Evolutionary conservation across 2,797 vertebrate species (phyloP).

Genomic region (Spinibarbus caldwelli): DNA sequence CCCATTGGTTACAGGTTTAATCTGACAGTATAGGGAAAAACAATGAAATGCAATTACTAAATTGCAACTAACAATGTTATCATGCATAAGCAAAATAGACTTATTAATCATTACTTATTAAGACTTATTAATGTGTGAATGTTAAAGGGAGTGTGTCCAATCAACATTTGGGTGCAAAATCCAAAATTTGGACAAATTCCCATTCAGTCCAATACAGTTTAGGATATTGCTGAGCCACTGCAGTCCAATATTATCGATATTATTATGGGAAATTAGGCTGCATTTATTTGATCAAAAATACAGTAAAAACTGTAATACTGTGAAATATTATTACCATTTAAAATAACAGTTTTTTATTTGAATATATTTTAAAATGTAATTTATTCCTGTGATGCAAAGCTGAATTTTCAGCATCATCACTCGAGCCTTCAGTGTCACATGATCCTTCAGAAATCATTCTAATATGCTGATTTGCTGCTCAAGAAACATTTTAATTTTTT

Average conservation of each 20-base stretch:
- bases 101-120: background rate
- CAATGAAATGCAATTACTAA: background rate
- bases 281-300: background rate
- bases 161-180: background rate
- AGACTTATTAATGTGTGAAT: no score
- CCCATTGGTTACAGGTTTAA: background rate
- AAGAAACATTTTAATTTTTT: background rate
- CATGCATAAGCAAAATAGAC: background rate
- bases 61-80: background rate
- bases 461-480: background rate
- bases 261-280: background rate
- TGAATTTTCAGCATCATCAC: no score
- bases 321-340: background rate
- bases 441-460: constrained; percentile 6
- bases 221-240: background rate
- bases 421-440: background rate
- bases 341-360: background rate
- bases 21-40: background rate
- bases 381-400: background rate
- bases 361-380: background rate
- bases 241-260: background rate
- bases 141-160: background rate
- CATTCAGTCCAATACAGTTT: background rate
- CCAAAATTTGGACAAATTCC: background rate
- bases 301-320: background rate